Evolutionary conservation across 2,797 vertebrate genomes (phyloP).

Genomic region (Leptodactylus fallax): DNA sequence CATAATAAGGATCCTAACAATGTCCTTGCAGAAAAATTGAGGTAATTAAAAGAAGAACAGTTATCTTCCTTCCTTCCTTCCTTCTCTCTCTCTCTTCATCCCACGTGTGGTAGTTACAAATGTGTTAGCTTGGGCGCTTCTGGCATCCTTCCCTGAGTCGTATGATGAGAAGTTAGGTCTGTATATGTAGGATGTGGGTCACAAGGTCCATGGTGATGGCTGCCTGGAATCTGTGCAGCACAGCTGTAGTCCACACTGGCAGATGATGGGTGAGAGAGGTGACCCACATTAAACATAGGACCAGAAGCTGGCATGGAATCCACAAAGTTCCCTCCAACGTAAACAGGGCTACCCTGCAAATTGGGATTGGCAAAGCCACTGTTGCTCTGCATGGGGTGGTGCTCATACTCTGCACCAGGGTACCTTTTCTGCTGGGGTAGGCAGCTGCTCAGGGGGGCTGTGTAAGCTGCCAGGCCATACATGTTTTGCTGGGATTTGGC

Average conservation of each 20-base stretch:
- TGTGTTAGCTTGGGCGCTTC: constrained; percentile 99
- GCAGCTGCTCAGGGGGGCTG: constrained; percentile 95
- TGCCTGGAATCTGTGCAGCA: constrained; percentile 97
- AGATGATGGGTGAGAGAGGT: constrained; percentile 97
- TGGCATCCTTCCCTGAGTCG: constrained; percentile 99
- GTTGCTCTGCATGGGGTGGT: constrained; percentile 93
- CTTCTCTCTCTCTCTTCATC: constrained; percentile 39
- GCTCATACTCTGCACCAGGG: constrained; percentile 94
- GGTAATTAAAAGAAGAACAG: constrained; percentile 90
- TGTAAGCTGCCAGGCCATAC: constrained; percentile 98
- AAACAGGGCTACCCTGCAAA: constrained; percentile 98
- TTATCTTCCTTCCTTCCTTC: constrained; percentile 54
- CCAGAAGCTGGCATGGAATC: constrained; percentile 99
- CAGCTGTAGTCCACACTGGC: constrained; percentile 99
- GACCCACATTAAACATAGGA: constrained; percentile 98
- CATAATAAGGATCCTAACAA: constrained; percentile 70
- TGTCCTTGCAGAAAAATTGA: constrained; percentile 84
- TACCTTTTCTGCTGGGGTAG: constrained; percentile 98
- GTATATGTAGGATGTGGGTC: constrained; percentile 99
- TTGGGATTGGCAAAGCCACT: constrained; percentile 90
- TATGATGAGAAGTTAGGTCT: constrained; percentile 98
- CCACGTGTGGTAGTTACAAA: constrained; percentile 89
- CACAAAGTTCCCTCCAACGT: constrained; percentile 98
- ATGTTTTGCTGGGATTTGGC: constrained; percentile 98
- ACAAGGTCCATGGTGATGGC: constrained; percentile 99